Conservation (phyloP, 2,113 vertebrate genomes). For the Elephas maximus region DNA sequence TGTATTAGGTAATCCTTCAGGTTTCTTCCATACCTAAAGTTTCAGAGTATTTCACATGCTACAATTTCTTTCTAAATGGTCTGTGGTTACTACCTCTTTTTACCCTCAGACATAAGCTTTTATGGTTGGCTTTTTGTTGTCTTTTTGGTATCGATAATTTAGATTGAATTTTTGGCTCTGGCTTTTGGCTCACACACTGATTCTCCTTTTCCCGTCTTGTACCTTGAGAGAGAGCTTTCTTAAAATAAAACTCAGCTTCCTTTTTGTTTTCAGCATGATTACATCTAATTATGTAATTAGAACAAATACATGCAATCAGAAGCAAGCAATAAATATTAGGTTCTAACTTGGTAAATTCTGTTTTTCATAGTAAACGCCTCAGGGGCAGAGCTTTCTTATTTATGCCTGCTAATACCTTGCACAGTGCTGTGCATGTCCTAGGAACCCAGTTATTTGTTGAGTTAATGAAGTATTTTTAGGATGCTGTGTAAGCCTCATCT, state of each 20-base stretch:
- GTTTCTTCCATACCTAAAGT: neutral
- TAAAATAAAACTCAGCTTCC: conserved; percentile 64
- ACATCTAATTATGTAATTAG: conserved; percentile 77
- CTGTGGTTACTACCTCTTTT: conserved; percentile 7
- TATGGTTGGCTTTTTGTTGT: conserved; percentile 48
- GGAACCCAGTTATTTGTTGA: conserved; percentile 55
- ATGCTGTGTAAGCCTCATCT: neutral
- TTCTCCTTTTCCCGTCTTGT: neutral
- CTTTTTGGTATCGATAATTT: conserved; percentile 40
- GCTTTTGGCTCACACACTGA: conserved; percentile 46
- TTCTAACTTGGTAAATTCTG: conserved; percentile 68
- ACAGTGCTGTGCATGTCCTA: neutral
- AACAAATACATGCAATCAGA: conserved; percentile 69
- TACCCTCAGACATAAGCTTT: conserved; percentile 10
- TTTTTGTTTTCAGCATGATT: conserved; percentile 78
- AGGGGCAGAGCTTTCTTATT: conserved; percentile 43
- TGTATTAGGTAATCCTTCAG: neutral
- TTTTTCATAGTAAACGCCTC: conserved; percentile 61
- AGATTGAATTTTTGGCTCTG: conserved; percentile 56
- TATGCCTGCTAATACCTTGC: neutral
- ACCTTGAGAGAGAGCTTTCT: conserved; percentile 26
- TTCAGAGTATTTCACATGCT: neutral
- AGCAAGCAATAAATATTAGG: conserved; percentile 65
- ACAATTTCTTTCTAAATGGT: neutral
- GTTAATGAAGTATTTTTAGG: conserved; percentile 67